Evolutionary conservation across 1,140 invertebrate species (phyloP).

Genomic region (Drosophila kikkawai): DNA sequence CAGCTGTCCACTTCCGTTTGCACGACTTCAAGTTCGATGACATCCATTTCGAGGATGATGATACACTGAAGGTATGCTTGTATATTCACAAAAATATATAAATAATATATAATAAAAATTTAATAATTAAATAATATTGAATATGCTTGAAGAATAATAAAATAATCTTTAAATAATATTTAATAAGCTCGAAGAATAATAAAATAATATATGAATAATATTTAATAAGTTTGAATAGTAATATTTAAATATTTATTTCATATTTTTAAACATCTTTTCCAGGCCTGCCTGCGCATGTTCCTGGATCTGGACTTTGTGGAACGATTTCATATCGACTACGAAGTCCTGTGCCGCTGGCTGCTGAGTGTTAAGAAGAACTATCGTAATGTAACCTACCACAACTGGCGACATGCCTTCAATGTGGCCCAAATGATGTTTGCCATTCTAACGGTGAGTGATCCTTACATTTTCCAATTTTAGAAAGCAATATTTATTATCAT

Average conservation of each 20-base stretch:
- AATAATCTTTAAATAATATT: too few species aligned
- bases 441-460: slow-evolving; percentile 92
- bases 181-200: background rate
- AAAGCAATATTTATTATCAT: background rate
- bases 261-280: slow-evolving; percentile 23
- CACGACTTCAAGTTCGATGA: slow-evolving; percentile 96
- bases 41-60: slow-evolving; percentile 93
- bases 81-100: background rate
- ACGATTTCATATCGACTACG: slow-evolving; percentile 95
- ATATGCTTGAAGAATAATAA: background rate
- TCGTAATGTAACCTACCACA: slow-evolving; percentile 97
- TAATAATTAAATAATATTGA: too few species aligned
- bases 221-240: background rate
- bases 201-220: too few species aligned
- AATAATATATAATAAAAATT: background rate
- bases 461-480: background rate
- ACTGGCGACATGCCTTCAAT: slow-evolving; percentile 98
- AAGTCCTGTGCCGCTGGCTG: slow-evolving; percentile 95
- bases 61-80: slow-evolving; percentile 89
- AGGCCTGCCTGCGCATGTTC: slow-evolving; percentile 96
- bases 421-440: slow-evolving; percentile 98
- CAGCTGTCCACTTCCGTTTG: slow-evolving; percentile 92
- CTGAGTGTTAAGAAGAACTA: slow-evolving; percentile 98
- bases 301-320: slow-evolving; percentile 95
- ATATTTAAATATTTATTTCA: background rate